Evolutionary conservation across 1,140 invertebrate species (phyloP), one percentile per base, ranked within the genome.

Genomic region (Tetramorium parvispinum): DNA sequence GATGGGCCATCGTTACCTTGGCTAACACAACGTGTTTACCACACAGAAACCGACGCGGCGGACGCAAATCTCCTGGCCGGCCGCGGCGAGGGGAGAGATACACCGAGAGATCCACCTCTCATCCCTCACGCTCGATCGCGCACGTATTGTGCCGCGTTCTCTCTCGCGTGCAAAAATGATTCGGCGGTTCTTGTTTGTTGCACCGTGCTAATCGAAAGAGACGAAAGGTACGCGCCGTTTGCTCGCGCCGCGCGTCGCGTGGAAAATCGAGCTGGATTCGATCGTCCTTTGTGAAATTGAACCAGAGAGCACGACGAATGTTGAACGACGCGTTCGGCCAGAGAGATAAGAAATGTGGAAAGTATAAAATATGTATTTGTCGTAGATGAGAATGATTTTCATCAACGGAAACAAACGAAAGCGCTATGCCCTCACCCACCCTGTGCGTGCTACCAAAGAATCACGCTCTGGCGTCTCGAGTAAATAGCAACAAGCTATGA

Each of bases 11-110:
- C 94, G 94, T 95, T 94, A 94, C 93, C 93, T 93, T 93, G 91
- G 92, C 92, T 91, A 93, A 94, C 92, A 94, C 88, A 93, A 93
- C 93, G 93, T 95, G 94, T 95, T 95, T 94, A 95, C 94, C 94
- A 92, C 94, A 94, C 92, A 93, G 87, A 93, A 92, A 93, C 89
- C 91, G 85, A 92, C 90, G 88, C 91, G 86, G 92, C 90, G 88
- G 86, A 87, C 77, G 79, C 77, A 77, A 90, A 88, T 87, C 88
- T 90, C 32, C 65, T 57, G 63, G 66, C 51, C 87, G 63, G 18
- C 49, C 11, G 40, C 40, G 40, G 70, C 81, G 82, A 86, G 91
- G 91, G 89, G 87, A 59, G 27, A 85, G 78, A 92, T 89, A 92
- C 92, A 32, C 32, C 32, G 32, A 32, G 32, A 75, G 92, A 94